Conservation (phyloP, 2,797 vertebrate species). For the Sebastes goodei region DNA sequence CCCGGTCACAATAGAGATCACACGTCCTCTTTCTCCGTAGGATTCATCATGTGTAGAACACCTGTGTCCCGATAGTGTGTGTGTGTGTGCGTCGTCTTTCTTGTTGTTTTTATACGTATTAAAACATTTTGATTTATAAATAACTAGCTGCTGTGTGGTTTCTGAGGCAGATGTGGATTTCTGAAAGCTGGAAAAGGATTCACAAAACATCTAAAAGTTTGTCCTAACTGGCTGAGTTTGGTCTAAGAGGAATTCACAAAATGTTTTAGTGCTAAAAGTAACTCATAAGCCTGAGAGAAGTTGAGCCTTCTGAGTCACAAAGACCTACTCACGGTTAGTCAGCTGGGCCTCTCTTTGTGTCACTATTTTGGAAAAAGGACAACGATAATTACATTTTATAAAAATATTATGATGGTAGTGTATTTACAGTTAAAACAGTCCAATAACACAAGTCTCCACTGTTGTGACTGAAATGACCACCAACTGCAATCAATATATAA, state of each 20-base stretch:
- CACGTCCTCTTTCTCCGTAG: slow-evolving; percentile 40
- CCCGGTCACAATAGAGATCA: slow-evolving; percentile 19
- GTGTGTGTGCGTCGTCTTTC: slow-evolving; percentile 13
- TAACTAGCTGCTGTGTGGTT: not conserved
- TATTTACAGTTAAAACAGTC: not conserved
- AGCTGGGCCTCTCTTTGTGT: too few relatives aligned
- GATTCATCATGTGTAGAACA: slow-evolving; percentile 37
- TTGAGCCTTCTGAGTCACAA: not conserved
- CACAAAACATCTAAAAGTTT: not conserved
- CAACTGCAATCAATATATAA: not conserved
- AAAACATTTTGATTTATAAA: slow-evolving; percentile 68
- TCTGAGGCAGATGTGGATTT: not conserved
- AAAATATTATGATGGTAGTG: not conserved
- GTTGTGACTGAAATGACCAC: not conserved
- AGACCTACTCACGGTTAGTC: not conserved
- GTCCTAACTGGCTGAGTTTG: not conserved
- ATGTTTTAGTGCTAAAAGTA: not conserved
- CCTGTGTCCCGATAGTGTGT: slow-evolving; percentile 22
- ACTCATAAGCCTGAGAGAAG: not conserved
- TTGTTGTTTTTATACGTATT: slow-evolving; percentile 70
- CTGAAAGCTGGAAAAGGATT: not conserved
- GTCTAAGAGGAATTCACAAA: not conserved
- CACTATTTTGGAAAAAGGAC: not conserved
- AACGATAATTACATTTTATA: not conserved
- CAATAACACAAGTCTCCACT: not conserved